A percentile compares a stretch with the other conserved stretches of the same genome.
Evolutionary conservation across 2,888 invertebrate species (phyloP).

Genomic region (Lasioglossum vierecki): DNA sequence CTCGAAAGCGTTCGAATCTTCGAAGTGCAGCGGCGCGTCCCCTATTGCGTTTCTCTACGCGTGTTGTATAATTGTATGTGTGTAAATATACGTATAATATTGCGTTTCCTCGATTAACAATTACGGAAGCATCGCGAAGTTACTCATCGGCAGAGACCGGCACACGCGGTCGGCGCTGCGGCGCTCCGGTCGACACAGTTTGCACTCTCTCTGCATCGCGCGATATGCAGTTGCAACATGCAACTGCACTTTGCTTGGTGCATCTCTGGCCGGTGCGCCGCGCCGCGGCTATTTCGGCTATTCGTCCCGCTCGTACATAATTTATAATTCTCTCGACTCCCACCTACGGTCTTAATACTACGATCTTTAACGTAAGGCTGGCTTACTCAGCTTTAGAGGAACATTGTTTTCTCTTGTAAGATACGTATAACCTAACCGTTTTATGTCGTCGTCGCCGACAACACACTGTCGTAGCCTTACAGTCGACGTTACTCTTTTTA

Average conservation of each 20-base stretch:
- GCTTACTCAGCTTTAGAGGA: slow-evolving; percentile 83
- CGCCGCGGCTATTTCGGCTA: slow-evolving; percentile 3
- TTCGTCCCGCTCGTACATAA: slow-evolving; percentile 5
- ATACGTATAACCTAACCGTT: slow-evolving; percentile 67
- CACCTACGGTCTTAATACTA: slow-evolving; percentile 68
- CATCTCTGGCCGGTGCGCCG: slow-evolving; percentile 6
- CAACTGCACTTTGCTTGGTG: background rate
- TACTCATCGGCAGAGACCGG: slow-evolving; percentile 24
- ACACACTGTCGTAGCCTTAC: slow-evolving; percentile 53
- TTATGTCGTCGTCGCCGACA: slow-evolving; percentile 46
- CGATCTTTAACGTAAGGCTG: slow-evolving; percentile 81
- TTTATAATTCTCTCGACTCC: slow-evolving; percentile 27
- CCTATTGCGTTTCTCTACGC: slow-evolving; percentile 44
- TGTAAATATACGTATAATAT: slow-evolving; percentile 52
- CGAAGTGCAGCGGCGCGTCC: slow-evolving; percentile 5
- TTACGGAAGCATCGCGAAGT: slow-evolving; percentile 61
- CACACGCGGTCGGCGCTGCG: background rate
- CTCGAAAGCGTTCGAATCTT: background rate
- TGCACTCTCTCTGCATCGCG: background rate
- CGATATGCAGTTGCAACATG: background rate
- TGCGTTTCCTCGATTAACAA: slow-evolving; percentile 54
- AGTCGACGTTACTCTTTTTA: slow-evolving; percentile 50
- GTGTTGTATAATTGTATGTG: slow-evolving; percentile 32
- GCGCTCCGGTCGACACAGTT: background rate
- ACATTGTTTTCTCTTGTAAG: slow-evolving; percentile 81